These are phyloP conservation scores for Dexiosoma caninum DNA, from an alignment of 2,888 invertebrate species.

Conservation along the genomic window DNA sequence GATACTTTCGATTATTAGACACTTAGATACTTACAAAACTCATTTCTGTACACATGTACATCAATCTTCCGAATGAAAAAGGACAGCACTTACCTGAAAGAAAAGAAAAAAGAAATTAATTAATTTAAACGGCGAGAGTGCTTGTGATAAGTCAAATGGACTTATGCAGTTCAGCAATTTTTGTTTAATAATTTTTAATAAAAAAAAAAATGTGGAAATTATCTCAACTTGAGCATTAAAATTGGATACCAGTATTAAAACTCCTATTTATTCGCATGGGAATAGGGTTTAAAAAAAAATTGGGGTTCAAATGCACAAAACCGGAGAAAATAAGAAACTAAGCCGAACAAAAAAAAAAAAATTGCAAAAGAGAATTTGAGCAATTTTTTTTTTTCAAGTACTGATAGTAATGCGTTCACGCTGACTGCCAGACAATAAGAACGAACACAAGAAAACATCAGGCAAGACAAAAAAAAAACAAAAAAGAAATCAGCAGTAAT, in stretches of 20 bases:
- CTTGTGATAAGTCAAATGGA: not conserved
- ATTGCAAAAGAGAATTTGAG: conserved; percentile 3
- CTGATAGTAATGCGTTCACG: conserved; percentile 23
- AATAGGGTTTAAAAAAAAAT: conserved; percentile 23
- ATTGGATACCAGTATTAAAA: not conserved
- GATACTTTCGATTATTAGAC: not conserved
- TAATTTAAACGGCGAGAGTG: not conserved
- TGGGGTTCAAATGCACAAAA: conserved; percentile 63
- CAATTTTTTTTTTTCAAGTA: conserved; percentile 34
- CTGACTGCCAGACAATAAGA: conserved; percentile 66
- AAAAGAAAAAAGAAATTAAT: not conserved
- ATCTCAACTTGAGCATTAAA: not conserved
- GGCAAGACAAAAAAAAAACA: conserved; percentile 47
- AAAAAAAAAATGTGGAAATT: too few species aligned
- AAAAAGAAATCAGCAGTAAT: not conserved
- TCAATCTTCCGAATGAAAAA: too few species aligned
- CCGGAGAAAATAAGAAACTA: conserved; percentile 56
- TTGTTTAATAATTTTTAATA: too few species aligned
- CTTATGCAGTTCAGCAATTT: too few species aligned
- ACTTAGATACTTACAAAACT: not conserved
- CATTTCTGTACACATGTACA: too few species aligned
- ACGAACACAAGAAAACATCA: too few species aligned
- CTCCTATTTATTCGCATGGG: not conserved
- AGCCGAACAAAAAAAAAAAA: not conserved
- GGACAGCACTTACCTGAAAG: conserved; percentile 14